Conservation (phyloP, 2,888 invertebrate species). For the Aricia artaxerxes region DNA sequence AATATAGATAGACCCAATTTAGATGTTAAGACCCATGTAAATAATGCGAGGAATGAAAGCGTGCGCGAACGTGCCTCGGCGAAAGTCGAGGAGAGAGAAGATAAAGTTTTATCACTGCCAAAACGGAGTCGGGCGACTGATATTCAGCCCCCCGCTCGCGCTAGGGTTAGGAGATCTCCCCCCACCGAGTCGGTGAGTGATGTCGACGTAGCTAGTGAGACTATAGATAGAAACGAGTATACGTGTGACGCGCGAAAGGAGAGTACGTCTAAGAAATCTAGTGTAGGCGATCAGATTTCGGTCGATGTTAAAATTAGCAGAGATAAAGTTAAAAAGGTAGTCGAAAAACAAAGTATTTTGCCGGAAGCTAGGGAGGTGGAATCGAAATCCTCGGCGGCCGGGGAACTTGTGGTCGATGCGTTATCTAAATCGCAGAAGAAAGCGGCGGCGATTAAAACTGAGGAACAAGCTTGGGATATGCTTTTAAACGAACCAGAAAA, state of each 20-base stretch:
- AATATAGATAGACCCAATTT: constrained; percentile 45
- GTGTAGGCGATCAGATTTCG: neutral
- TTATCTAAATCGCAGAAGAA: constrained; percentile 7
- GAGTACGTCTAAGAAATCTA: constrained; percentile 6
- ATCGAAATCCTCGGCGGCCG: neutral
- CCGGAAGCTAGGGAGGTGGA: neutral
- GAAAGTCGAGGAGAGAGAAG: constrained; percentile 49
- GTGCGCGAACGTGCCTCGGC: constrained; percentile 49
- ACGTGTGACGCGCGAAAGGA: constrained; percentile 32
- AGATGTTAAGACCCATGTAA: constrained; percentile 46
- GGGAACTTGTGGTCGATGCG: neutral
- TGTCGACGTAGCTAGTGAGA: constrained; percentile 55
- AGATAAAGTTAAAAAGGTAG: constrained; percentile 31
- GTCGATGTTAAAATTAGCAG: constrained; percentile 15
- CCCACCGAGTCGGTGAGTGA: constrained; percentile 62
- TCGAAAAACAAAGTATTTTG: constrained; percentile 27
- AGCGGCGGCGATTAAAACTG: constrained; percentile 55
- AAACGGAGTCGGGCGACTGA: constrained; percentile 58
- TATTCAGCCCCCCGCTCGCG: constrained; percentile 59
- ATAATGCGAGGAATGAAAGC: constrained; percentile 46
- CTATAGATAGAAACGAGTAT: constrained; percentile 52
- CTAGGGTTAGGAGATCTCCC: constrained; percentile 67
- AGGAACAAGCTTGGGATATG: constrained; percentile 74
- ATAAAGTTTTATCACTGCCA: constrained; percentile 59
- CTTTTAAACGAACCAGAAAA: constrained; percentile 62